A percentile compares a stretch with the other conserved stretches of the same genome.
phyloP scores from a whole-genome alignment of 2,888 invertebrate genomes.

The Metalampra italica region DNA sequence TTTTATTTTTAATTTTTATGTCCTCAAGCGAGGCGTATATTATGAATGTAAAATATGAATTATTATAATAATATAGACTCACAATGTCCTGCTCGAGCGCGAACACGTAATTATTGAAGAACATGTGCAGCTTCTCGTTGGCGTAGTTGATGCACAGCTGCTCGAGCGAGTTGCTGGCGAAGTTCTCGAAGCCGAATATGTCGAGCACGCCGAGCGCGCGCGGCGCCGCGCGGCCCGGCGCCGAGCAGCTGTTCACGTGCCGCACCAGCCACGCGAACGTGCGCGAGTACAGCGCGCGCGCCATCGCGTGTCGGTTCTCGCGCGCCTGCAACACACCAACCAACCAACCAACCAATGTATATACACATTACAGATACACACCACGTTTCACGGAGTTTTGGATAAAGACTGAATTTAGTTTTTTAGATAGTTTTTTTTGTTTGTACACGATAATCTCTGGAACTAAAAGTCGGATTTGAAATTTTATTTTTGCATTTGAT shows the following conservation, averaged over 20 bases:
- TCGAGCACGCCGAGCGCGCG: constrained; percentile 92
- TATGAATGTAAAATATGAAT: too few relatives aligned
- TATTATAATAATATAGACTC: constrained; percentile 68
- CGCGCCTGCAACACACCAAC: too few relatives aligned
- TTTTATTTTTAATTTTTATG: too few relatives aligned
- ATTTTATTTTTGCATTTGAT: too few relatives aligned
- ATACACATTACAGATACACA: too few relatives aligned
- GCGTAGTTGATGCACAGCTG: constrained; percentile 96
- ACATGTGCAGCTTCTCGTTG: constrained; percentile 95
- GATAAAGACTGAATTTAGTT: too few relatives aligned
- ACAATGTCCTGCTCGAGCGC: constrained; percentile 96
- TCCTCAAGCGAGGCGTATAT: too few relatives aligned
- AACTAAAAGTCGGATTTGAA: too few relatives aligned
- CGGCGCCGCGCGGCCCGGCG: constrained; percentile 89
- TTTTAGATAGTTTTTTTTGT: too few relatives aligned
- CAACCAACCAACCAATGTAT: too few relatives aligned
- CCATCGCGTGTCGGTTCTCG: constrained; percentile 96
- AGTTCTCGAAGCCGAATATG: constrained; percentile 97
- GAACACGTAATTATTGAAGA: constrained; percentile 98
- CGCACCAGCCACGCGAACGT: constrained; percentile 96
- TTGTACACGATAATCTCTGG: too few relatives aligned
- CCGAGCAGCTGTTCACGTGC: constrained; percentile 94
- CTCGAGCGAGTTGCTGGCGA: constrained; percentile 92
- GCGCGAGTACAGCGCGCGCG: constrained; percentile 92
- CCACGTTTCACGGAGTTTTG: too few relatives aligned